Evolutionary conservation across 2,113 vertebrate genomes (phyloP).

Genomic region (Romanogobio albipinnatus): DNA sequence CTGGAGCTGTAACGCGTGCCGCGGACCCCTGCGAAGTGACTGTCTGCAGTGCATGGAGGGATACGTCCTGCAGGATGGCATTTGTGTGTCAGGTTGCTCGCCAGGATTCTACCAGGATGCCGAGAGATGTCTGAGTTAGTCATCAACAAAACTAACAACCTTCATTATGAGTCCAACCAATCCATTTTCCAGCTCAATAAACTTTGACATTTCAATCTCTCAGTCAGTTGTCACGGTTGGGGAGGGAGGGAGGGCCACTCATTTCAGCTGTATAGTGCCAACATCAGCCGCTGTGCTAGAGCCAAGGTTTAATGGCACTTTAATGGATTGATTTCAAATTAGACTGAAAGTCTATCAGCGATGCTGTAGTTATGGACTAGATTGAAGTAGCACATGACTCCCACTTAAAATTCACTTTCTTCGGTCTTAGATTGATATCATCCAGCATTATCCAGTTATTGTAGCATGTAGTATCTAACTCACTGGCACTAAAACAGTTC

Average conservation of each 20-base stretch:
- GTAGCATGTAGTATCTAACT: not conserved
- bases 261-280: slow-evolving; percentile 14
- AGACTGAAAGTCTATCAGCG: slow-evolving; percentile 9
- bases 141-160: slow-evolving; percentile 18
- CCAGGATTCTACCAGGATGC: slow-evolving; percentile 75
- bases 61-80: slow-evolving; percentile 81
- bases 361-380: not conserved
- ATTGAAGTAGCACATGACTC: not conserved
- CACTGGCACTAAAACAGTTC: not conserved
- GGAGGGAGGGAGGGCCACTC: not conserved
- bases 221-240: slow-evolving; percentile 29
- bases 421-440: not conserved
- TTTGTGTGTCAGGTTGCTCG: slow-evolving; percentile 83
- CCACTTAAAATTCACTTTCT: slow-evolving; percentile 12
- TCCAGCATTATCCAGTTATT: not conserved
- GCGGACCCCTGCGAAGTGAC: slow-evolving; percentile 83
- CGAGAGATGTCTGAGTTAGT: slow-evolving; percentile 86
- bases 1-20: slow-evolving; percentile 91
- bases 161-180: slow-evolving; percentile 29
- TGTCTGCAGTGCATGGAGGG: slow-evolving; percentile 95
- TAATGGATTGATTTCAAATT: slow-evolving; percentile 34
- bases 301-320: slow-evolving; percentile 42
- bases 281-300: not conserved
- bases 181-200: slow-evolving; percentile 36
- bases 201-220: slow-evolving; percentile 26